phyloP scores from a whole-genome alignment of 2,113 vertebrate genomes.

The Eulacestoma nigropectus region DNA sequence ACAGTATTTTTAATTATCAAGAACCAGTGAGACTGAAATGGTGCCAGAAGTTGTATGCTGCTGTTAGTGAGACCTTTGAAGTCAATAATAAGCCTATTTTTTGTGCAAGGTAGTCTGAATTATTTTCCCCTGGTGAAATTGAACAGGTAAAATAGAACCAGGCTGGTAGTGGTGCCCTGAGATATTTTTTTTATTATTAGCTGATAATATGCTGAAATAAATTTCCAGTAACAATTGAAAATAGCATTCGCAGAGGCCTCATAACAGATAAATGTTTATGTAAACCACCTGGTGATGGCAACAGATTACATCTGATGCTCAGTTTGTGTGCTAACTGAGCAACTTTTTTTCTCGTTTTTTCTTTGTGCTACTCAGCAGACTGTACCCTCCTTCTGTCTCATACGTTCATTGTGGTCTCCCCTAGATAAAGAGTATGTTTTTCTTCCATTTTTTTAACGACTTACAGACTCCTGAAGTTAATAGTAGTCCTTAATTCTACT shows the following conservation, averaged over 20 bases:
- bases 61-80: neutral
- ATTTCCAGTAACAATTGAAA: neutral
- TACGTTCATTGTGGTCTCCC: neutral
- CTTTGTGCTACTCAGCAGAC: neutral
- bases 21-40: neutral
- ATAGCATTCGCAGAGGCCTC: neutral
- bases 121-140: neutral
- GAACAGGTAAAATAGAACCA: neutral
- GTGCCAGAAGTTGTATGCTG: neutral
- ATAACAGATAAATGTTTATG: neutral
- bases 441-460: neutral
- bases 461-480: neutral
- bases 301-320: neutral
- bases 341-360: neutral
- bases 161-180: neutral
- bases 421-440: neutral
- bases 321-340: neutral
- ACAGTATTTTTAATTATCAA: neutral
- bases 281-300: neutral
- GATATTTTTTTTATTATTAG: neutral
- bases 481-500: neutral
- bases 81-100: neutral
- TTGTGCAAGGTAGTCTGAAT: neutral
- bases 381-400: neutral
- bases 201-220: neutral